These are phyloP conservation scores for Arizona elegans DNA, from an alignment of 2,113 vertebrate genomes.

Conservation along the genomic window DNA sequence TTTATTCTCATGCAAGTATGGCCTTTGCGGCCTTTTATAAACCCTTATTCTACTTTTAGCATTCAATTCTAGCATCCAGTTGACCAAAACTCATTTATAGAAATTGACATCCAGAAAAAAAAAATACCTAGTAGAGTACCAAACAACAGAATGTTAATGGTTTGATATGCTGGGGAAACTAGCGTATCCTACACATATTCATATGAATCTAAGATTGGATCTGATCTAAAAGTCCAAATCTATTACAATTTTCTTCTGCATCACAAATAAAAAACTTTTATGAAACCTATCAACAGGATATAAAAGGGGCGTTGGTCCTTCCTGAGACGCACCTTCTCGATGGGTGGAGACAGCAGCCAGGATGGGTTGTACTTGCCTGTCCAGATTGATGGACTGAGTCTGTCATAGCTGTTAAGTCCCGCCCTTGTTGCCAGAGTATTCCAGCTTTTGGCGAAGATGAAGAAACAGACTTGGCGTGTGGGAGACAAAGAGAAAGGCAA, in stretches of 20 bases:
- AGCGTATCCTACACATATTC: neutral
- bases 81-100: neutral
- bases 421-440: no score
- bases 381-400: no score
- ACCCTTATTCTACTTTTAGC: neutral
- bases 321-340: no score
- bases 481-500: no score
- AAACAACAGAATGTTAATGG: neutral
- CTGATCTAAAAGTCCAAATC: neutral
- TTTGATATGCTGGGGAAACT: neutral
- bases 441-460: no score
- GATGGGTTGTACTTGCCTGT: no score
- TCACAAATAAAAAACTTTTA: neutral
- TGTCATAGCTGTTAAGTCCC: no score
- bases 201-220: neutral
- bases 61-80: neutral
- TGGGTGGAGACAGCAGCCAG: no score
- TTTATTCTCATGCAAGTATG: neutral
- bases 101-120: no score
- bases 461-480: no score
- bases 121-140: neutral
- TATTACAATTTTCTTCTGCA: neutral
- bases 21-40: neutral
- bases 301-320: no score
- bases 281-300: neutral